Conservation (phyloP, 2,888 invertebrate species). For the Terebella lapidaria region DNA sequence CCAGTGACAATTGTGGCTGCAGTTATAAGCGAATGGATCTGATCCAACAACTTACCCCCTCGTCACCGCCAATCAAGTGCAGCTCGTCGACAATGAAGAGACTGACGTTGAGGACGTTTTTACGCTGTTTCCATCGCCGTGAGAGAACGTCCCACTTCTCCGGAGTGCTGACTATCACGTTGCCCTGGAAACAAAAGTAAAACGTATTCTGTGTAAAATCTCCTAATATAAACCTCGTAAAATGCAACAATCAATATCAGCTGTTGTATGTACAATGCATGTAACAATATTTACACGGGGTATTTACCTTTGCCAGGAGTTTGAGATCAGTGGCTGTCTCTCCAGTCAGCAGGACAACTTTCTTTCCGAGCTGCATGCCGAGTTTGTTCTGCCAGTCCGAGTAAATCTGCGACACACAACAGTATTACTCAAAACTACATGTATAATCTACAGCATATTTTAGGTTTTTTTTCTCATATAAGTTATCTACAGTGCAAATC, state of each 20-base stretch:
- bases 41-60: conserved; percentile 53
- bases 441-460: too few species aligned
- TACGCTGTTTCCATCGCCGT: conserved; percentile 96
- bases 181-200: too few species aligned
- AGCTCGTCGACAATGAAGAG: conserved; percentile 95
- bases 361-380: conserved; percentile 67
- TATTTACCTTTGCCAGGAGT: conserved; percentile 59
- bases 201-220: too few species aligned
- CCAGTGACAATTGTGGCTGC: too few species aligned
- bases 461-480: too few species aligned
- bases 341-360: conserved; percentile 81
- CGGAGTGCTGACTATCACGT: conserved; percentile 77
- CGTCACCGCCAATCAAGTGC: conserved; percentile 63
- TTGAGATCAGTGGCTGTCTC: conserved; percentile 97
- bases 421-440: too few species aligned
- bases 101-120: conserved; percentile 94
- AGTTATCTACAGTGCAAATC: too few species aligned
- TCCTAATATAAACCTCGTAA: too few species aligned
- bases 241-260: not conserved
- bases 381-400: conserved; percentile 90
- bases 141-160: conserved; percentile 99
- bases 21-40: too few species aligned
- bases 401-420: conserved; percentile 58
- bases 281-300: too few species aligned
- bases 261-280: not conserved